Base-by-base conservation (phyloP, 1,140 invertebrate genomes). In the Latrodectus geometricus region DNA sequence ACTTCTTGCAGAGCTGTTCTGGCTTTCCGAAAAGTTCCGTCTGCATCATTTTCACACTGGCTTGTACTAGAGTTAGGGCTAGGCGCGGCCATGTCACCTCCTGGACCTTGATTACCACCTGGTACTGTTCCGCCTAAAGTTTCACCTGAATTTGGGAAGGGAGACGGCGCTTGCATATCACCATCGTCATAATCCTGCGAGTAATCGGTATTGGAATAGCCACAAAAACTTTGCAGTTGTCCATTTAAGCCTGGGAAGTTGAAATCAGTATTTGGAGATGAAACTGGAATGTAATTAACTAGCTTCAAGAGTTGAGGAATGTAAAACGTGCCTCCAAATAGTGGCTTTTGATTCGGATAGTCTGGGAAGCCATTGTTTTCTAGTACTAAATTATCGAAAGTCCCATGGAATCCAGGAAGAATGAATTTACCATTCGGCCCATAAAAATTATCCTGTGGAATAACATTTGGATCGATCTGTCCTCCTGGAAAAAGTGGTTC, bases 221-320 rank as follows among this genome's bases (percentile, higher is more conserved):
- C 61, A 11, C 76, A 78, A 12, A 78, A 61, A 23, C 56, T 61
- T 49, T 54, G 52, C 8, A 54, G 61, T 35, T 52, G 52, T 0
- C 76, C 76, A 21, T 78, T 78, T 11, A 78, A 23, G 12, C 76
- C 76, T 7, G 76, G 76, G 76, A 78, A 78, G 21, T 76, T 61
- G 20, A 76, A 76, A 17, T 78, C 35, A 17, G 14, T 35, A 50
- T 78, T 78, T 21, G n/a, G 48, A 48, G 56, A 17, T 12, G 52
- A 35, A 9, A 65, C 76, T 11, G 76, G 76, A 21, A 78, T 52
- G 21, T 78, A 66, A 15, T 54, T 65, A 8, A 78, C 49, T 20
- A 78, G 76, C 7, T 54, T 54, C 3, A 78, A 12, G 8, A 78
- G 23, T 78, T 78, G 52, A 7, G 76, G 76, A 20, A 78, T 54